phyloP scores from a whole-genome alignment of 2,113 vertebrate species.

The Trichomycterus rosablanca region DNA sequence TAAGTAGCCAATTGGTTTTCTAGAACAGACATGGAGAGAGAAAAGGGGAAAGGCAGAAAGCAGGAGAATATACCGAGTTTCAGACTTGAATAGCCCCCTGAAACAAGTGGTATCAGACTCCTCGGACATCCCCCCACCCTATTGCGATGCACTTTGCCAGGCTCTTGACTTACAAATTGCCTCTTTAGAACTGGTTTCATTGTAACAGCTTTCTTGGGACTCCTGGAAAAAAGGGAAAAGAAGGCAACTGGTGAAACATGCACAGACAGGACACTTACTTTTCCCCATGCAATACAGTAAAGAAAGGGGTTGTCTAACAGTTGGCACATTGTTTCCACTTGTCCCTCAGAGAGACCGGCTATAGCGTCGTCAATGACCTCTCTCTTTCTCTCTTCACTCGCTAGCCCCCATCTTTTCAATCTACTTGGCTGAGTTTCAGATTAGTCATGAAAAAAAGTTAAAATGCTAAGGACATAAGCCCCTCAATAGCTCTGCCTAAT shows the following conservation, averaged over 20 bases:
- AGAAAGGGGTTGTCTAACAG: slow-evolving; percentile 71
- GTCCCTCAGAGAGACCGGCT: slow-evolving; percentile 69
- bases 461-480: slow-evolving; percentile 67
- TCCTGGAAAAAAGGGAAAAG: slow-evolving; percentile 4
- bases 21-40: slow-evolving; percentile 5
- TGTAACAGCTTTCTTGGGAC: slow-evolving; percentile 56
- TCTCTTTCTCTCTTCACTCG: slow-evolving; percentile 51
- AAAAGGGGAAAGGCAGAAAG: slow-evolving; percentile 10
- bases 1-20: slow-evolving; percentile 20
- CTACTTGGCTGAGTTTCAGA: slow-evolving; percentile 62
- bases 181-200: slow-evolving; percentile 63
- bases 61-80: slow-evolving; percentile 36
- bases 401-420: slow-evolving; percentile 62
- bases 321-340: slow-evolving; percentile 74
- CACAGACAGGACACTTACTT: slow-evolving; percentile 73
- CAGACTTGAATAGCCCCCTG: slow-evolving; percentile 48
- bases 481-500: slow-evolving; percentile 59
- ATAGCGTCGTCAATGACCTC: slow-evolving; percentile 65
- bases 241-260: slow-evolving; percentile 47
- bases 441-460: slow-evolving; percentile 50
- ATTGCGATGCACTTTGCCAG: slow-evolving; percentile 54
- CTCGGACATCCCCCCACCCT: slow-evolving; percentile 46
- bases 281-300: slow-evolving; percentile 67
- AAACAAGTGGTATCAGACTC: slow-evolving; percentile 39
- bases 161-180: slow-evolving; percentile 72